phyloP scores from a whole-genome alignment of 2,888 invertebrate species.

The Hyppa rectilinea region DNA sequence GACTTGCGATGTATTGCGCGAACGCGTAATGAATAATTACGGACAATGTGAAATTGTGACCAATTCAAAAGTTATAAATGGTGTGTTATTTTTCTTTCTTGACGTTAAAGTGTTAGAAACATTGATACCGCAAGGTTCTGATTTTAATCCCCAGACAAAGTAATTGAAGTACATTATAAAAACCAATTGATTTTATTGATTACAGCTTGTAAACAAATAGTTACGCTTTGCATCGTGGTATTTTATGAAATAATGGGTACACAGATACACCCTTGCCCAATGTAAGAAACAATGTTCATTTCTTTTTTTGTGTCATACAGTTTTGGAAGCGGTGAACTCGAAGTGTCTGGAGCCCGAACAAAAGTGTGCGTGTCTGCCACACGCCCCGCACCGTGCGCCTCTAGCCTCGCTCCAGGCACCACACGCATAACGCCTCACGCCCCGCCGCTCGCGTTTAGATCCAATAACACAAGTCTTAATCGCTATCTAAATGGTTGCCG shows the following conservation, averaged over 20 bases:
- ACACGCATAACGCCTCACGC: too few species aligned
- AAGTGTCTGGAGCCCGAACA: neutral
- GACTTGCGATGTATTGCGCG: conserved; percentile 20
- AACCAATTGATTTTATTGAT: neutral
- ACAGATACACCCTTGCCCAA: neutral
- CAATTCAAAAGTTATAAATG: neutral
- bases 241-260: neutral
- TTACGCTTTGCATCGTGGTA: neutral
- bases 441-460: too few species aligned
- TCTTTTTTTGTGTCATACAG: neutral
- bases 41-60: conserved; percentile 10
- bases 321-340: neutral
- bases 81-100: neutral
- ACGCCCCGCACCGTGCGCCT: too few species aligned
- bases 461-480: conserved; percentile 39
- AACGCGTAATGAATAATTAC: conserved; percentile 50
- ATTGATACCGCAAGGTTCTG: neutral
- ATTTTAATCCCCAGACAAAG: neutral
- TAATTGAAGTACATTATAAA: neutral
- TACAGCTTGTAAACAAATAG: neutral
- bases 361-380: conserved; percentile 6
- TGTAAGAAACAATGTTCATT: neutral
- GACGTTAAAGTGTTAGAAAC: neutral
- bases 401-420: too few species aligned
- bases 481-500: conserved; percentile 33